Percentiles rank a stretch among this genome's conserved stretches.
phyloP scores from a whole-genome alignment of 2,113 vertebrate genomes.

The Progne subis region DNA sequence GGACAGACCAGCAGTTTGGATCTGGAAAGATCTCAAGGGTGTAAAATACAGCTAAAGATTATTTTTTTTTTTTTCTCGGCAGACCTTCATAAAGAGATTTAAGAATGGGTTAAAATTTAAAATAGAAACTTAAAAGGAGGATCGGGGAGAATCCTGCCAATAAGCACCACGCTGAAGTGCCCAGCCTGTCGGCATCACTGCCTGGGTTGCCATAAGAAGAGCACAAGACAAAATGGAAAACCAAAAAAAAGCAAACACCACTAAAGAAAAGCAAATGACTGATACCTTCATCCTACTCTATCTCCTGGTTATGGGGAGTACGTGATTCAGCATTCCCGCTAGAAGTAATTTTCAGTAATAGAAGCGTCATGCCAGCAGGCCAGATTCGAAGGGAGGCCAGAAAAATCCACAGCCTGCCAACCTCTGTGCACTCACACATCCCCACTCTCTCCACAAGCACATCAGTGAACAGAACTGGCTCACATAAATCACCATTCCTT shows the following conservation, averaged over 20 bases:
- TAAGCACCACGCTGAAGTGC: not conserved
- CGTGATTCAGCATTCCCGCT: constrained; percentile 57
- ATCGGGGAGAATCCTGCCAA: not conserved
- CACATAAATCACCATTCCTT: not conserved
- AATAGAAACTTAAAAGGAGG: not conserved
- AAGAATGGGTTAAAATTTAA: not conserved
- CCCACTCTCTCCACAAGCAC: not conserved
- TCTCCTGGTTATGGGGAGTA: constrained; percentile 9
- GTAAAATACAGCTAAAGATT: not conserved
- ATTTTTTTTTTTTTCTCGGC: not conserved
- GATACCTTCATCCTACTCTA: constrained; percentile 11
- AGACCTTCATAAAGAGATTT: not conserved
- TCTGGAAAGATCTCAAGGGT: constrained; percentile 55
- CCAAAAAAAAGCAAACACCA: not conserved
- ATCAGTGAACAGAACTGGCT: not conserved
- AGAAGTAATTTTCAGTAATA: constrained; percentile 53
- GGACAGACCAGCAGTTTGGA: constrained; percentile 44
- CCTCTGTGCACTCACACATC: not conserved
- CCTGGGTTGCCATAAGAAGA: not conserved
- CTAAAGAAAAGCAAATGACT: not conserved
- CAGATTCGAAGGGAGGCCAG: constrained; percentile 22
- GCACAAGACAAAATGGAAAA: not conserved
- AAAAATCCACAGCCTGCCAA: constrained; percentile 11
- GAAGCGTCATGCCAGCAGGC: constrained; percentile 13
- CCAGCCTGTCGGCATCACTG: not conserved